These are phyloP conservation scores for Perizoma affinitatum DNA, from an alignment of 2,888 invertebrate genomes.

Conservation along the genomic window DNA sequence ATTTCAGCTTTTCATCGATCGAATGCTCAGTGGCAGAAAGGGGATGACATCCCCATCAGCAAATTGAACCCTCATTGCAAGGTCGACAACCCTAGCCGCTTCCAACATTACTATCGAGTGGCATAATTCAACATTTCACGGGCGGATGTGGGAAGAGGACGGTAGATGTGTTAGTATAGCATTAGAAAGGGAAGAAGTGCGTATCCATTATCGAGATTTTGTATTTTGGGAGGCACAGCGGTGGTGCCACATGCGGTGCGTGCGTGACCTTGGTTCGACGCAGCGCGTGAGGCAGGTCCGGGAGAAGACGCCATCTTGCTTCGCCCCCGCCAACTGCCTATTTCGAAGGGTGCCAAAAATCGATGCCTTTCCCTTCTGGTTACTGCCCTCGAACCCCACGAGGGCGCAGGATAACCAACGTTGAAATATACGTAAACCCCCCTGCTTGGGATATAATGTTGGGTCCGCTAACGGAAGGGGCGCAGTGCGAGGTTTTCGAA, in stretches of 20 bases:
- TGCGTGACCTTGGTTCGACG: conserved; percentile 74
- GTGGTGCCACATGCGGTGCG: conserved; percentile 67
- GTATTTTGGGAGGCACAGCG: conserved; percentile 73
- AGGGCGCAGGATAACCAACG: conserved; percentile 63
- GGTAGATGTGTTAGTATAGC: conserved; percentile 37
- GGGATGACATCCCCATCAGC: conserved; percentile 40
- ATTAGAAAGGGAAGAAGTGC: conserved; percentile 54
- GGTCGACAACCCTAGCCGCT: conserved; percentile 53
- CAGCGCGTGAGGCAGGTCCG: conserved; percentile 79
- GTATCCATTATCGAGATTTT: conserved; percentile 67
- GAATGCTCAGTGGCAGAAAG: conserved; percentile 25
- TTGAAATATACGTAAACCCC: conserved; percentile 51
- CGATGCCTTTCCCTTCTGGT: conserved; percentile 73
- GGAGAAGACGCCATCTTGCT: conserved; percentile 70
- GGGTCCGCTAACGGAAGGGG: conserved; percentile 14
- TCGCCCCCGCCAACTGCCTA: conserved; percentile 65
- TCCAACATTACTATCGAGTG: conserved; percentile 61
- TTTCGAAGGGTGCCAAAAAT: conserved; percentile 78
- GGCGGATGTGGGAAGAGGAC: conserved; percentile 58
- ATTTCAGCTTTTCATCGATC: conserved; percentile 31
- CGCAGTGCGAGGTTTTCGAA: conserved; percentile 7
- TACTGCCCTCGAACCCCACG: conserved; percentile 61
- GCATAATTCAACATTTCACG: conserved; percentile 60
- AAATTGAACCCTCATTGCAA: conserved; percentile 39
- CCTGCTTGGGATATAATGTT: conserved; percentile 33